Base-by-base conservation (phyloP, 2,797 vertebrate species). In the Semaprochilodus insignis region DNA sequence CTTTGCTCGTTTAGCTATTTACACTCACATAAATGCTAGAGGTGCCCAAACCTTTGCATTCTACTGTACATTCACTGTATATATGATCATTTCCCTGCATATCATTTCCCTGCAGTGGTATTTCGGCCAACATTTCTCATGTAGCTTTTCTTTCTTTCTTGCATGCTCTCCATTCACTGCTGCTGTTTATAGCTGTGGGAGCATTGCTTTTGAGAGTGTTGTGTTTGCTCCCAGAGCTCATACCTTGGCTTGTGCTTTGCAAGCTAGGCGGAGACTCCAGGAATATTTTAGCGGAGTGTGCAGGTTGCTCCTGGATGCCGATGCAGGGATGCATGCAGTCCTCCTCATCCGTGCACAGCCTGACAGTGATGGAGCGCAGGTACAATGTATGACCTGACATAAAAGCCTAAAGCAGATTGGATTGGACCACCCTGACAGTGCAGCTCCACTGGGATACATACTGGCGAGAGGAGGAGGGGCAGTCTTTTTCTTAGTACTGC, bases 381-480 rank as follows among this genome's bases (percentile, higher is more conserved):
- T 63, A 60, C 60, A 63, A 11, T 63, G 23, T 31, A 25, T 63
- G 25, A 63, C 60, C 60, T 31, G 60, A 63, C 25, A 31, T 63
- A 14, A 63, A 63, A 63, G 60, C 60, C 25, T 27, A 63, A 31
- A 63, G 60, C 60, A 27, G 60, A 63, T 63, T 63, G 60, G 60
- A 63, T 31, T 63, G 60, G 60, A 63, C 60, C 60, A 63, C 60
- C 60, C 60, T 63, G 60, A 63, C 60, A 63, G 60, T 27, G 60
- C 60, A 63, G 60, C 60, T 63, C 60, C 23, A 4, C 25, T 31
- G 25, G 25, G 60, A 63, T 16, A 31, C 23, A 63, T 14, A 31
- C 25, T 6, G 59, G n/a, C 7, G 7, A 4, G 59, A 4, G 23
- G 59, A 25, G 23, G 6, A 10, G 10, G 44, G 44, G 44, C 6